Conservation (phyloP, 2,113 vertebrate species). For the Collichthys lucidus region DNA sequence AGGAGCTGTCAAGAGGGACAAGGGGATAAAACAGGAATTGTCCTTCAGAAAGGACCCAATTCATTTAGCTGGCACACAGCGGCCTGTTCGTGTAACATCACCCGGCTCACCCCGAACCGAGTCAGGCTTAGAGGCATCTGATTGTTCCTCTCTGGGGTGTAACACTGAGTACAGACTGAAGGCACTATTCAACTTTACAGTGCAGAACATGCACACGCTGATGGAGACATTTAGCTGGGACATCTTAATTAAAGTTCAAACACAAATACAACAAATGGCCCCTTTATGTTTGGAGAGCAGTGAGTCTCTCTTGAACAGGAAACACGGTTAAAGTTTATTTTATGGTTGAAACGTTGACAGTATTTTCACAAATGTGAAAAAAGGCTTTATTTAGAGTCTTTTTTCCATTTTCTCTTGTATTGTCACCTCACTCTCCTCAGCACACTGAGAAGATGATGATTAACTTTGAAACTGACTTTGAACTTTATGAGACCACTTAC, state of each 20-base stretch:
- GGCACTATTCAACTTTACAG: slow-evolving; percentile 38
- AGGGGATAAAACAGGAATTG: slow-evolving; percentile 73
- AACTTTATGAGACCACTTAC: background rate
- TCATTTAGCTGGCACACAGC: slow-evolving; percentile 68
- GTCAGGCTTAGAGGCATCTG: slow-evolving; percentile 44
- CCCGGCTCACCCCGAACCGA: slow-evolving; percentile 52
- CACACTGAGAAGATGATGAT: background rate
- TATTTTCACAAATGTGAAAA: background rate
- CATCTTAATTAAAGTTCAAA: slow-evolving; percentile 64
- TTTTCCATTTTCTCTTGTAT: background rate
- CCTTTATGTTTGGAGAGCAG: slow-evolving; percentile 55
- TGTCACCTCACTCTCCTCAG: background rate
- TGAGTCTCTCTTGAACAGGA: slow-evolving; percentile 10
- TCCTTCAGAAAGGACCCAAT: slow-evolving; percentile 59
- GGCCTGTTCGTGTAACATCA: slow-evolving; percentile 72
- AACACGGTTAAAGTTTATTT: slow-evolving; percentile 6
- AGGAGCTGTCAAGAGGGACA: slow-evolving; percentile 57
- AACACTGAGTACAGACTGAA: slow-evolving; percentile 46
- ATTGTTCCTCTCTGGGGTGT: slow-evolving; percentile 59
- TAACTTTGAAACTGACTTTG: slow-evolving; percentile 13
- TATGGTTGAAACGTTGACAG: background rate
- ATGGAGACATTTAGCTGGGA: slow-evolving; percentile 55
- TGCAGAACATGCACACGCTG: slow-evolving; percentile 30
- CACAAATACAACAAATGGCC: slow-evolving; percentile 59
- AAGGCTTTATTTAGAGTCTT: background rate